These are phyloP conservation scores for Pterocles burchelli DNA, from an alignment of 2,113 vertebrate species.

Conservation along the genomic window DNA sequence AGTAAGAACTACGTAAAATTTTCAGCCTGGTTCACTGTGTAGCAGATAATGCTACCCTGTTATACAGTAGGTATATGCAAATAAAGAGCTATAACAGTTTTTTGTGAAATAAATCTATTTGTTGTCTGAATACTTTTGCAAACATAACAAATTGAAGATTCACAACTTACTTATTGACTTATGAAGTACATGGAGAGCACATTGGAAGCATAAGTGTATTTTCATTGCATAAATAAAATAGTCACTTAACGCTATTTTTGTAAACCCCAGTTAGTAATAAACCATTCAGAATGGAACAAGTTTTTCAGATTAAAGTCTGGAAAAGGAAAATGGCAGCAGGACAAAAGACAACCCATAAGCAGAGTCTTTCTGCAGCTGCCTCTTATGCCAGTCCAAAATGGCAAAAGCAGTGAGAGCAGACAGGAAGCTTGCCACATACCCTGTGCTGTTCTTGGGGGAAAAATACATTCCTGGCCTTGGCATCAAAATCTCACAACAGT, in stretches of 20 bases:
- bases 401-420: not conserved
- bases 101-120: not conserved
- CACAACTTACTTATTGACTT: not conserved
- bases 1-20: not conserved
- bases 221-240: not conserved
- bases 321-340: not conserved
- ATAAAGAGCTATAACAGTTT: not conserved
- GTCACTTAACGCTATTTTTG: not conserved
- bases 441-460: not conserved
- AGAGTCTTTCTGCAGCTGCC: not conserved
- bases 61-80: not conserved
- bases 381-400: not conserved
- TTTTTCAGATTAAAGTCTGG: not conserved
- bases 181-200: not conserved
- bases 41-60: not conserved
- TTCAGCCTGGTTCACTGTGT: not conserved
- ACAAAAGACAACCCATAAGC: not conserved
- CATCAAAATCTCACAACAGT: slow-evolving; percentile 1
- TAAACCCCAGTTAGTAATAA: not conserved
- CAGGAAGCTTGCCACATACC: not conserved
- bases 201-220: not conserved
- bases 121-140: not conserved
- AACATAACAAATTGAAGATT: not conserved
- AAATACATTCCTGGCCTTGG: not conserved
- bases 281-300: not conserved